Evolutionary conservation across 2,888 invertebrate genomes (phyloP).

Genomic region (Ormyrus rosae): DNA sequence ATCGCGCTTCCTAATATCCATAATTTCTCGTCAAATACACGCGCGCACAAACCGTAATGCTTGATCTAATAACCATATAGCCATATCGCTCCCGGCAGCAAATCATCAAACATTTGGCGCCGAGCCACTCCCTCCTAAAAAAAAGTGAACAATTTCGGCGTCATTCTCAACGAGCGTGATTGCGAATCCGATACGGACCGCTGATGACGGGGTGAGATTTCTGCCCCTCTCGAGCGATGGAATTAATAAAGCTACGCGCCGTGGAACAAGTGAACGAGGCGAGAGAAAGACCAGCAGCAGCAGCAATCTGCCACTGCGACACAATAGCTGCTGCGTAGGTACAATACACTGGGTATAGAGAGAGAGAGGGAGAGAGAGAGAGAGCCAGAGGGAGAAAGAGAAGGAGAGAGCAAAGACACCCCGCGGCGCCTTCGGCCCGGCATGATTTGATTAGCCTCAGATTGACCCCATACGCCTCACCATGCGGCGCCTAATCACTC

Average conservation of each 20-base stretch:
- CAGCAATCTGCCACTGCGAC: constrained; percentile 43
- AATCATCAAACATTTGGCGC: constrained; percentile 56
- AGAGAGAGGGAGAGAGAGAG: background rate
- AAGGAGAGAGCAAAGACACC: constrained; percentile 56
- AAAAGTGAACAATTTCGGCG: constrained; percentile 19
- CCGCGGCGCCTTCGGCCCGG: constrained; percentile 65
- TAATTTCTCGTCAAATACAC: constrained; percentile 40
- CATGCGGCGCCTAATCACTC: constrained; percentile 69
- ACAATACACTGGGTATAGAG: too few species aligned
- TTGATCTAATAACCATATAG: background rate
- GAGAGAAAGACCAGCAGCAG: background rate
- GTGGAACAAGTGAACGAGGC: constrained; percentile 54
- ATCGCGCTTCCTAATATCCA: constrained; percentile 19
- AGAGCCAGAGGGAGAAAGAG: background rate
- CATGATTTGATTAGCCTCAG: constrained; percentile 77
- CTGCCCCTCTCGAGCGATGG: constrained; percentile 65
- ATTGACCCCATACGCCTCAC: constrained; percentile 72
- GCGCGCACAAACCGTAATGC: constrained; percentile 2
- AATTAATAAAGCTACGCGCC: constrained; percentile 73
- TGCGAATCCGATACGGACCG: constrained; percentile 44
- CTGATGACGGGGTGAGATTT: constrained; percentile 62
- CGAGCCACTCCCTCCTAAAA: constrained; percentile 46
- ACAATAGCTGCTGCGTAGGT: constrained; percentile 6
- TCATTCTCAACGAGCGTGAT: constrained; percentile 5
- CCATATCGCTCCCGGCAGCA: background rate